phyloP scores from a whole-genome alignment of 2,113 vertebrate genomes.

The Scalopus aquaticus region DNA sequence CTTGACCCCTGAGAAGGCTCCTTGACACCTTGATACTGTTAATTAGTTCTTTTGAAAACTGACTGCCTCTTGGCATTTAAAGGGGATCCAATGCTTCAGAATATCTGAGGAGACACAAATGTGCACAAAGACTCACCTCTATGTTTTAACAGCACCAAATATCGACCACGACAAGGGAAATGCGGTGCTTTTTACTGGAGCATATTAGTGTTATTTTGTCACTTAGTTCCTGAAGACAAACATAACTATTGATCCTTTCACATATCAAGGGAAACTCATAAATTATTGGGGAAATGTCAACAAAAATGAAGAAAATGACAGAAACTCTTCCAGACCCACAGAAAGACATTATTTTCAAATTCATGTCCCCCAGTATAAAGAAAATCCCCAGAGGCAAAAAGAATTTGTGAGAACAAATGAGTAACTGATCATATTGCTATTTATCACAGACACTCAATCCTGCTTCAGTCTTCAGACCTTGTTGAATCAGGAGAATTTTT shows the following conservation, averaged over 20 bases:
- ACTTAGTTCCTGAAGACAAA: slow-evolving; percentile 75
- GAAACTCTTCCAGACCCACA: slow-evolving; percentile 47
- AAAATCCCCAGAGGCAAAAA: slow-evolving; percentile 57
- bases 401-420: slow-evolving; percentile 63
- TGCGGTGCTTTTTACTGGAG: slow-evolving; percentile 43
- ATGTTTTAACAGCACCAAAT: slow-evolving; percentile 63
- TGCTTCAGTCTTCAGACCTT: slow-evolving; percentile 16
- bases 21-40: not conserved
- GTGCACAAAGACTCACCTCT: slow-evolving; percentile 35
- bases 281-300: slow-evolving; percentile 81
- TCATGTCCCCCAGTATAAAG: slow-evolving; percentile 44
- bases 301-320: slow-evolving; percentile 70
- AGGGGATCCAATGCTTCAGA: not conserved
- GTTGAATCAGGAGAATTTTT: slow-evolving; percentile 69
- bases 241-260: slow-evolving; percentile 62
- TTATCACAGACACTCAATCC: slow-evolving; percentile 66
- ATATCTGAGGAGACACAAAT: slow-evolving; percentile 46
- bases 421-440: slow-evolving; percentile 68
- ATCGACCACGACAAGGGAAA: slow-evolving; percentile 56
- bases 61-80: not conserved
- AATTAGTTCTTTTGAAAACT: not conserved
- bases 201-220: slow-evolving; percentile 58
- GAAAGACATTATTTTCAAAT: slow-evolving; percentile 74
- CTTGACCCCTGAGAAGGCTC: not conserved
- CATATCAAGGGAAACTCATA: slow-evolving; percentile 71